Evolutionary conservation across 2,113 vertebrate species (phyloP).

Genomic region (Seriola quinqueradiata): DNA sequence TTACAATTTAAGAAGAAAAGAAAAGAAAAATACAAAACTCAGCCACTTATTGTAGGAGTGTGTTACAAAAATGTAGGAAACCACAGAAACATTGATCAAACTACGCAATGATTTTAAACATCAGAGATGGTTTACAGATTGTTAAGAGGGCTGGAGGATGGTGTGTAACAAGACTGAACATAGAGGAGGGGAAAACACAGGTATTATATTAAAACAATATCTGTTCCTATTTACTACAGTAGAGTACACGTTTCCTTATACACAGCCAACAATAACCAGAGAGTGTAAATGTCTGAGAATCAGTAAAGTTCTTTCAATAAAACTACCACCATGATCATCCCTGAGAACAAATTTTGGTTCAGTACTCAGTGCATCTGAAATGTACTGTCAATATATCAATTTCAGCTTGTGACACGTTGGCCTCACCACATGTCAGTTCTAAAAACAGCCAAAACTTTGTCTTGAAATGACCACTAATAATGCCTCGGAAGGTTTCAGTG

Average conservation of each 20-base stretch:
- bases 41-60: constrained; percentile 31
- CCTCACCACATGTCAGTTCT: constrained; percentile 6
- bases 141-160: constrained; percentile 20
- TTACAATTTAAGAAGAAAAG: constrained; percentile 36
- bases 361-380: constrained; percentile 77
- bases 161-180: constrained; percentile 49
- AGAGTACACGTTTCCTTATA: constrained; percentile 72
- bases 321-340: constrained; percentile 79
- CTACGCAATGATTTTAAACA: constrained; percentile 49
- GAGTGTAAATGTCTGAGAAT: constrained; percentile 59
- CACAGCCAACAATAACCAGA: constrained; percentile 57
- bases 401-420: constrained; percentile 38
- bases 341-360: constrained; percentile 86
- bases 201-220: constrained; percentile 62
- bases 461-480: constrained; percentile 35
- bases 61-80: constrained; percentile 44
- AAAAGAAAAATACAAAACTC: constrained; percentile 29
- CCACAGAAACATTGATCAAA: constrained; percentile 51
- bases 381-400: constrained; percentile 46
- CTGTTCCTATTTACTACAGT: constrained; percentile 74
- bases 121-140: constrained; percentile 36
- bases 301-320: constrained; percentile 44
- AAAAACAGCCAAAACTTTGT: constrained; percentile 38
- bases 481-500: constrained; percentile 26
- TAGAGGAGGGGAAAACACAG: constrained; percentile 31